Evolutionary conservation across 1,140 invertebrate genomes (phyloP).

Genomic region (Drosophila bifasciata): DNA sequence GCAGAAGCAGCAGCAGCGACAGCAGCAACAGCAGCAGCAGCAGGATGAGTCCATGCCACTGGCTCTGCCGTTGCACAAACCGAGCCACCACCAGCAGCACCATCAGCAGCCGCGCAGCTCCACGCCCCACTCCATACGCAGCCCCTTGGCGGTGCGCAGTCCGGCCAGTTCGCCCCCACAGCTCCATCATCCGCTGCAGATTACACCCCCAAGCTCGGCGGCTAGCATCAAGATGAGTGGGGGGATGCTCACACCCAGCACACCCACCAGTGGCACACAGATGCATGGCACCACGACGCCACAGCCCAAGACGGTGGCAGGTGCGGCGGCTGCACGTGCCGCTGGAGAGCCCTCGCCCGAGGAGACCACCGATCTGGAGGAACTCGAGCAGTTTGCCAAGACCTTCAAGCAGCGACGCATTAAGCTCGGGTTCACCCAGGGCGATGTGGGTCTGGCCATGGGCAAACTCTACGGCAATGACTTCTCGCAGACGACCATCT

Average conservation of each 20-base stretch:
- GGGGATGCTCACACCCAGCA: constrained; percentile 86
- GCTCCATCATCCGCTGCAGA: constrained; percentile 71
- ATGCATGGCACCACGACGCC: constrained; percentile 69
- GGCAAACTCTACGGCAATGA: constrained; percentile 99
- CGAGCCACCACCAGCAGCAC: constrained; percentile 28
- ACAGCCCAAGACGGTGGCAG: constrained; percentile 84
- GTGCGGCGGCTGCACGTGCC: constrained; percentile 84
- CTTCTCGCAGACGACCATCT: constrained; percentile 99
- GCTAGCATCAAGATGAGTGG: constrained; percentile 81
- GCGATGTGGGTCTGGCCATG: constrained; percentile 99
- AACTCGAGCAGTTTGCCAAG: constrained; percentile 98
- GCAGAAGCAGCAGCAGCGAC: constrained; percentile 89
- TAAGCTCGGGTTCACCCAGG: constrained; percentile 98
- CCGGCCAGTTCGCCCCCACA: constrained; percentile 68
- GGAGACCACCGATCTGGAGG: constrained; percentile 97
- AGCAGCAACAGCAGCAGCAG: constrained; percentile 49
- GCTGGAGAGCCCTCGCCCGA: constrained; percentile 92
- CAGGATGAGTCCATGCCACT: constrained; percentile 69
- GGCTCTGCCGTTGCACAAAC: constrained; percentile 77
- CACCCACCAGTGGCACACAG: constrained; percentile 85
- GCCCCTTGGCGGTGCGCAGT: constrained; percentile 82
- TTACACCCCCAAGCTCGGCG: constrained; percentile 82
- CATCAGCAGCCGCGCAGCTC: constrained; percentile 84
- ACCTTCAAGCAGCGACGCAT: constrained; percentile 98
- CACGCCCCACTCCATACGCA: constrained; percentile 84